Evolutionary conservation across 2,888 invertebrate genomes (phyloP).

Genomic region (Creontiades dilutus): DNA sequence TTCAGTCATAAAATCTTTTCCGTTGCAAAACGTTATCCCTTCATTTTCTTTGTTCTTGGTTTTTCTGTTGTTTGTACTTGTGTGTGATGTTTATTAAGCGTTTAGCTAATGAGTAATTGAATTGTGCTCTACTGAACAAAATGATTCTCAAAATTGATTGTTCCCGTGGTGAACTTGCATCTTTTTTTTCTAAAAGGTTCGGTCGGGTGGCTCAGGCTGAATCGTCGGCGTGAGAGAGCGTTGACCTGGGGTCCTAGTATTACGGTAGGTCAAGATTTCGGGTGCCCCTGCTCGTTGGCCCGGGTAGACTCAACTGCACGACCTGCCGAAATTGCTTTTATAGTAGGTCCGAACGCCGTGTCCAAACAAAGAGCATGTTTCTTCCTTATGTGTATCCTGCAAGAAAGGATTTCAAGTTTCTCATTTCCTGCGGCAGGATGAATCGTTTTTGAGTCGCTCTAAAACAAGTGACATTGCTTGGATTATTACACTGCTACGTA

Average conservation of each 20-base stretch:
- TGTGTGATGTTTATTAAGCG: no score
- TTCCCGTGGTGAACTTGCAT: not conserved
- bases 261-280: slow-evolving; percentile 25
- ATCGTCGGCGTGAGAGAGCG: not conserved
- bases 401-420: no score
- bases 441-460: no score
- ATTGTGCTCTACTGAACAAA: not conserved
- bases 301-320: slow-evolving; percentile 58
- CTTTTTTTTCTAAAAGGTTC: not conserved
- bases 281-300: slow-evolving; percentile 42
- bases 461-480: no score
- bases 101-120: no score
- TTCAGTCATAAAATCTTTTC: no score
- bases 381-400: no score
- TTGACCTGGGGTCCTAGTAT: slow-evolving; percentile 25
- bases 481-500: no score
- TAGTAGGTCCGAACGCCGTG: slow-evolving; percentile 33
- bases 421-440: no score
- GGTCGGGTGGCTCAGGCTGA: not conserved
- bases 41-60: no score
- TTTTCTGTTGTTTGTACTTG: no score
- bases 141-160: not conserved
- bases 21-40: no score
- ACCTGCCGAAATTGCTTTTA: slow-evolving; percentile 58
- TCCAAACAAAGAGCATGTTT: not conserved